phyloP scores from a whole-genome alignment of 2,113 vertebrate species.

The Seriola dumerili region DNA sequence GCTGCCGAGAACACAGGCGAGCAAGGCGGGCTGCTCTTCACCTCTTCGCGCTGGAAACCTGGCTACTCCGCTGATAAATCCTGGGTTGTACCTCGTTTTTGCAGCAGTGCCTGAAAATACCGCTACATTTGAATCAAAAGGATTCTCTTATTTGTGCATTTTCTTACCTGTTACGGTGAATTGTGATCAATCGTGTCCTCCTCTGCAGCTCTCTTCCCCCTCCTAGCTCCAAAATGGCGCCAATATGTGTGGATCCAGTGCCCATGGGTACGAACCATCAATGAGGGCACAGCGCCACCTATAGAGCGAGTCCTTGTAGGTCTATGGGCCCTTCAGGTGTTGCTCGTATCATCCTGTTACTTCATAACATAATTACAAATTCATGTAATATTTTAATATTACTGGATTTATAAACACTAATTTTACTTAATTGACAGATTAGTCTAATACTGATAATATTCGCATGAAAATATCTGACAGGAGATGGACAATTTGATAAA shows the following conservation, averaged over 20 bases:
- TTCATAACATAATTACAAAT: too few relatives aligned
- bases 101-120: not conserved
- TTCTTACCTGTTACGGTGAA: constrained; percentile 83
- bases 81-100: not conserved
- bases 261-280: constrained; percentile 67
- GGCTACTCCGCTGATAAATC: not conserved
- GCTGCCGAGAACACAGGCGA: constrained; percentile 67
- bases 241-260: constrained; percentile 89
- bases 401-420: too few relatives aligned
- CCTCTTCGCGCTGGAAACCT: constrained; percentile 12
- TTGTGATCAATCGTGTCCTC: constrained; percentile 86
- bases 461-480: too few relatives aligned
- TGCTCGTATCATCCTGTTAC: not conserved
- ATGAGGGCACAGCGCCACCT: constrained; percentile 85
- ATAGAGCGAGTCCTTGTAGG: constrained; percentile 27
- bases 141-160: constrained; percentile 10
- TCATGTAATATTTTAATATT: too few relatives aligned
- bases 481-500: too few relatives aligned
- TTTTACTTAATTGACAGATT: too few relatives aligned
- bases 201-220: constrained; percentile 88
- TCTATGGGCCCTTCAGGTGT: not conserved
- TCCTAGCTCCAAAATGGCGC: constrained; percentile 99
- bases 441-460: too few relatives aligned
- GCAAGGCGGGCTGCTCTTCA: constrained; percentile 71
- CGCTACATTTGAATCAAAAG: not conserved